A percentile compares a stretch with the other conserved stretches of the same genome.
These are phyloP conservation scores for Hetaerina americana DNA, from an alignment of 1,140 invertebrate genomes.

Conservation along the genomic window DNA sequence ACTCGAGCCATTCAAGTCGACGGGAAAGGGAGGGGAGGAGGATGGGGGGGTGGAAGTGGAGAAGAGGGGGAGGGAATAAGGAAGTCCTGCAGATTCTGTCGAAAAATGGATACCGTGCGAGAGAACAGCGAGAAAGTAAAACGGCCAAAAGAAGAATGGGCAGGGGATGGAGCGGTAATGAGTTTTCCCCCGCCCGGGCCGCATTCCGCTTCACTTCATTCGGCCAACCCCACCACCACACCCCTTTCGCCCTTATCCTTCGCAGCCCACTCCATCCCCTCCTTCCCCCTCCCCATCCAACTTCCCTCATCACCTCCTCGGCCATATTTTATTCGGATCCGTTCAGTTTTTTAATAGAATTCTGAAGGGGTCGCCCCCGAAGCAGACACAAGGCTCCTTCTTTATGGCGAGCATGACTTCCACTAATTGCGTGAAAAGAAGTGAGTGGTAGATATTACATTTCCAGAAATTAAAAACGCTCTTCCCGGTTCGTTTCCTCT, in stretches of 20 bases:
- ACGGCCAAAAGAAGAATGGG: not conserved
- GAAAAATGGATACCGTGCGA: too few relatives aligned
- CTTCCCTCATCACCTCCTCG: too few relatives aligned
- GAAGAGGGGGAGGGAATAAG: too few relatives aligned
- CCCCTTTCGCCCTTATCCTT: not conserved
- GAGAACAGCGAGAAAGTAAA: too few relatives aligned
- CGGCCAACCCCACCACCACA: too few relatives aligned
- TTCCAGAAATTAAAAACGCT: not conserved
- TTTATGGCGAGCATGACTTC: not conserved
- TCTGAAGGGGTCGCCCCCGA: not conserved
- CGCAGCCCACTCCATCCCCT: not conserved
- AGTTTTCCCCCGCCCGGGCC: too few relatives aligned
- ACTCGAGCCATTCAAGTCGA: too few relatives aligned
- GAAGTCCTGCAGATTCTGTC: not conserved
- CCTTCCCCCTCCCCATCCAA: not conserved
- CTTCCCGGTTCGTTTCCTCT: not conserved
- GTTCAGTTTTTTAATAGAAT: not conserved
- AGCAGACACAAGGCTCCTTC: not conserved
- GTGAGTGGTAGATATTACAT: not conserved
- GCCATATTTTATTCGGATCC: not conserved
- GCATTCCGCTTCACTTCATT: too few relatives aligned
- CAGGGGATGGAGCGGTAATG: not conserved
- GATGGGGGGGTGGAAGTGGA: too few relatives aligned
- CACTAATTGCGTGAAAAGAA: not conserved
- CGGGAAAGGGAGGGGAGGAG: too few relatives aligned